phyloP scores from a whole-genome alignment of 2,888 invertebrate genomes.

The Caenorhabditis sp. region DNA sequence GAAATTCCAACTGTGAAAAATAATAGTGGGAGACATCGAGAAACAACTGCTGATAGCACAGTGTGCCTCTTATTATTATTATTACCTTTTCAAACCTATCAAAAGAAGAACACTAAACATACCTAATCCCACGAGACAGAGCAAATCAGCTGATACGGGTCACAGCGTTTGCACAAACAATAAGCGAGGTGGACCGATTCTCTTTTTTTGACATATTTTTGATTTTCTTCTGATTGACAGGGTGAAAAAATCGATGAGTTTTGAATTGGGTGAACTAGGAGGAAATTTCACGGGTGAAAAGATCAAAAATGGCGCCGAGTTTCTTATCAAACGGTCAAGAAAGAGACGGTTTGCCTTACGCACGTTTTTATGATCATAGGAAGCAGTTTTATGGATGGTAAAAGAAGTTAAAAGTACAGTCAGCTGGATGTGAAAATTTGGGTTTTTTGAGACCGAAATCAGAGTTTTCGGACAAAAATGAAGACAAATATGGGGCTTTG shows the following conservation, averaged over 20 bases:
- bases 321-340: slow-evolving; percentile 1
- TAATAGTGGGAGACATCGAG: too few species aligned
- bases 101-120: not conserved
- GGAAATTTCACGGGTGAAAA: not conserved
- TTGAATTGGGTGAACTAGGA: too few species aligned
- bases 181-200: too few species aligned
- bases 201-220: too few species aligned
- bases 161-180: slow-evolving; percentile 7
- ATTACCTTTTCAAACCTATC: not conserved
- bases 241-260: not conserved
- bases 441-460: too few species aligned
- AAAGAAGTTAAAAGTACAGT: too few species aligned
- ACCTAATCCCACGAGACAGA: not conserved
- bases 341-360: not conserved
- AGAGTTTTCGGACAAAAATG: too few species aligned
- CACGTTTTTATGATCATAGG: not conserved
- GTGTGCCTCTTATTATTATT: not conserved
- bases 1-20: not conserved
- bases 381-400: not conserved
- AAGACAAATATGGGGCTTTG: too few species aligned
- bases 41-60: too few species aligned
- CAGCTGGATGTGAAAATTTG: too few species aligned
- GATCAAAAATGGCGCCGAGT: slow-evolving; percentile 8
- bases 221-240: too few species aligned
- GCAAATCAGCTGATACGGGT: slow-evolving; percentile 34